Base-by-base conservation (phyloP, 2,888 invertebrate genomes). In the Chalcosyrphus nemorum region DNA sequence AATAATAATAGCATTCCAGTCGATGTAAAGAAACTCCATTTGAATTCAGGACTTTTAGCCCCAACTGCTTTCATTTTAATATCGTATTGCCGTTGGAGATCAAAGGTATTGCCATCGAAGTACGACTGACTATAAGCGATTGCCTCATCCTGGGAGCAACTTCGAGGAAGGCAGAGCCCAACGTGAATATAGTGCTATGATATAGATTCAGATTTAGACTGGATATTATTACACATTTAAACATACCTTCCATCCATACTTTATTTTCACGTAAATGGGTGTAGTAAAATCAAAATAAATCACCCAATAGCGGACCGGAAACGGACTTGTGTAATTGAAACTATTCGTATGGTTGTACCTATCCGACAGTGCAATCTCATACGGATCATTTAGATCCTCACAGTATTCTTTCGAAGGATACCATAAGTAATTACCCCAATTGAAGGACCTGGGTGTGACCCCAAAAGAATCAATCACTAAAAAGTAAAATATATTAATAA, bases 91-190 rank as follows among this genome's bases (percentile, higher is more conserved):
- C 88, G 88, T 87, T 90, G 90, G 65, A 87, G 82, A 78, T 89
- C 87, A 82, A 89, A 87, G n/a, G 66, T 59, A 57, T 87, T 87
- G 52, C 87, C 86, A 59, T 88, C 82, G 84, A 92, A 91, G 87
- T 89, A 90, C 15, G 81, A 72, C 45, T 89, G 87, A 5, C 89
- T 86, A 45, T 88, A 88, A 1, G 82, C 80, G 2, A 81, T 66
- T 50, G 90, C 87, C 47, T 92, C 90, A 17, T 87, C 82, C 11
- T 87, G 86, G 0, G 89, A 86, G 65, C 92, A 92, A 0, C 91
- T 90, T 2, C 89, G 87, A 0, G 93, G 93, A 17, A 92, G 86
- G 86, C 92, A 93, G 1, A 93, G 87, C 5, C 93, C 93, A n/a
- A 93, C 87, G 11, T 91, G 90, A 11, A 93, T 88, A 32, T 1